Base-by-base conservation (phyloP, 1,140 invertebrate species). In the Lasioglossum baleicum region DNA sequence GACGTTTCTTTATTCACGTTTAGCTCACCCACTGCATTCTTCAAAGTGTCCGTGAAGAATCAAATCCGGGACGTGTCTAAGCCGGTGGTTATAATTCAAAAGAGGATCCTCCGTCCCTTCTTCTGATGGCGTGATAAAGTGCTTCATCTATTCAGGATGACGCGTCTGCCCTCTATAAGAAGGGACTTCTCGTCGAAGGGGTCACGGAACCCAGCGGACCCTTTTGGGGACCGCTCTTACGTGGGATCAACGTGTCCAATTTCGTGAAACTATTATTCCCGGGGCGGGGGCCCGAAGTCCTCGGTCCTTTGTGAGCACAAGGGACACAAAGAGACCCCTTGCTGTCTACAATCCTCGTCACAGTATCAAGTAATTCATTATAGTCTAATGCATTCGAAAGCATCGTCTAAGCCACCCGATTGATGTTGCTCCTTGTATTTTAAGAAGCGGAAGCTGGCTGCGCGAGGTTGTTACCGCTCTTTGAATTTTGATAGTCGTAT, bases 201-300 rank as follows among this genome's bases (percentile, higher is more conserved):
- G 84, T 86, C 84, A 26, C 80, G 81, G 83, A 85, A 82, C 83
- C 58, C 71, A 69, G 42, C 26, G 44, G 81, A 70, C 60, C 61
- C 48, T 58, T 82, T 53, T 15, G 51, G 44, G 61, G 56, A 13
- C 60, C 58, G 6, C 26, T 68, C 65, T 61, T 7, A n/a, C 72
- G 68, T 83, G 83, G 83, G 83, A 85, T 70, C 65, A 68, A 73
- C 80, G 75, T 86, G 75, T 86, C 83, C 80, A 86, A 85, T 85
- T 86, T 75, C 80, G 63, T 85, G 79, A 73, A 84, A 82, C 78
- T 74, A 81, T 84, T 84, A 44, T 74, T 64, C 60, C 60, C 44
- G 2, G 5, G 35, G 42, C 31, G 68, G 44, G 13, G 67, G 65
- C 44, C 80, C 69, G 22, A 63, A 53, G 65, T 26, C 17, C 51